A percentile compares a stretch with the other conserved stretches of the same genome.
These are phyloP conservation scores for Drosophila conformis DNA, from an alignment of 2,888 invertebrate species.

Conservation along the genomic window DNA sequence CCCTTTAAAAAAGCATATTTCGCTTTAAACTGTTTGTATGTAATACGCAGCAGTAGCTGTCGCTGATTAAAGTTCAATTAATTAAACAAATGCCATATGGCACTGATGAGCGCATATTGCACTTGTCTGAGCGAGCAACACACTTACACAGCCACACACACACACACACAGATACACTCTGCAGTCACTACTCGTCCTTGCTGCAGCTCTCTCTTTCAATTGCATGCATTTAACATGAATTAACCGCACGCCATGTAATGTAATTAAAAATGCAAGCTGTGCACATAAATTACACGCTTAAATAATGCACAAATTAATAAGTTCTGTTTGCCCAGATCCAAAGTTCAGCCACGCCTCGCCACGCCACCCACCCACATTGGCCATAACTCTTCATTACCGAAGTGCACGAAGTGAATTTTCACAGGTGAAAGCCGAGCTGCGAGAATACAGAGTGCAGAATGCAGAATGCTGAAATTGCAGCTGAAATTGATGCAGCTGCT, in stretches of 20 bases:
- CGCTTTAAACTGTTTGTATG: not conserved
- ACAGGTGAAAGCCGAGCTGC: conserved; percentile 32
- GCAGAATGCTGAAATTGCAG: conserved; percentile 15
- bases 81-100: conserved; percentile 70
- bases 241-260: conserved; percentile 73
- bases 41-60: conserved; percentile 51
- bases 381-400: conserved; percentile 74
- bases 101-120: conserved; percentile 54
- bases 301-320: conserved; percentile 80
- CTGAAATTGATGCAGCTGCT: conserved; percentile 38
- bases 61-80: conserved; percentile 74
- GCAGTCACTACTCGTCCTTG: not conserved
- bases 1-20: not conserved
- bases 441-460: conserved; percentile 10
- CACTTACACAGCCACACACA: not conserved
- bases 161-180: not conserved
- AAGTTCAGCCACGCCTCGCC: not conserved
- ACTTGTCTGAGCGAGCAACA: conserved; percentile 23
- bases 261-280: conserved; percentile 76
- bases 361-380: not conserved
- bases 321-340: conserved; percentile 54
- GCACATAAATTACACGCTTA: conserved; percentile 77
- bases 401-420: conserved; percentile 38
- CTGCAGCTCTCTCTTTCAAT: conserved; percentile 38
- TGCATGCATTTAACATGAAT: conserved; percentile 75